A percentile compares a stretch with the other conserved stretches of the same genome.
Evolutionary conservation across 2,113 vertebrate species (phyloP).

Genomic region (Macrotus californicus): DNA sequence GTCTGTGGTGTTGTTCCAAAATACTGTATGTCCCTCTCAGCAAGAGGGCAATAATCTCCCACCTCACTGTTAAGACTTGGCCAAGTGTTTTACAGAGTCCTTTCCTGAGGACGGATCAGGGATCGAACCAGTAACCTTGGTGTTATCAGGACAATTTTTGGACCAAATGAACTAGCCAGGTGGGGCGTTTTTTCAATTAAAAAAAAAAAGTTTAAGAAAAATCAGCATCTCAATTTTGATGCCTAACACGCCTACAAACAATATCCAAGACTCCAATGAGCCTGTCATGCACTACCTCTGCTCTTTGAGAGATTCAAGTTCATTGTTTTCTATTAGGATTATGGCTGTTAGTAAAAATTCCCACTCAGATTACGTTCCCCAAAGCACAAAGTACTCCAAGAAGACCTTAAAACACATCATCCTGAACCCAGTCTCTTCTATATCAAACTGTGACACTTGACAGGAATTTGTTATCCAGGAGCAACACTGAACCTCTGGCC

Average conservation of each 20-base stretch:
- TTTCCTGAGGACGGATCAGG: not conserved
- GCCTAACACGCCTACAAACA: not conserved
- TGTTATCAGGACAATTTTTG: no score
- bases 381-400: conserved; percentile 6
- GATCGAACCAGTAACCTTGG: no score
- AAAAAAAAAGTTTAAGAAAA: not conserved
- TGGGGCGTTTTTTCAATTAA: no score
- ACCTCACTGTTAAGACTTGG: not conserved
- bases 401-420: conserved; percentile 11
- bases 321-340: not conserved
- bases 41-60: not conserved
- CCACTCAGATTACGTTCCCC: conserved; percentile 10
- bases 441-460: not conserved
- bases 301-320: not conserved
- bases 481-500: not conserved
- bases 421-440: not conserved
- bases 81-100: not conserved
- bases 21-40: not conserved
- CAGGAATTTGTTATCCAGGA: conserved; percentile 25
- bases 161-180: no score
- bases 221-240: not conserved
- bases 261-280: not conserved
- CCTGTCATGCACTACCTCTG: not conserved
- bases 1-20: not conserved
- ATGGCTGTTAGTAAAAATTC: not conserved